Evolutionary conservation across 1,140 invertebrate species (phyloP), one percentile per base, ranked within the genome.

Genomic region (Drosophila sp.): DNA sequence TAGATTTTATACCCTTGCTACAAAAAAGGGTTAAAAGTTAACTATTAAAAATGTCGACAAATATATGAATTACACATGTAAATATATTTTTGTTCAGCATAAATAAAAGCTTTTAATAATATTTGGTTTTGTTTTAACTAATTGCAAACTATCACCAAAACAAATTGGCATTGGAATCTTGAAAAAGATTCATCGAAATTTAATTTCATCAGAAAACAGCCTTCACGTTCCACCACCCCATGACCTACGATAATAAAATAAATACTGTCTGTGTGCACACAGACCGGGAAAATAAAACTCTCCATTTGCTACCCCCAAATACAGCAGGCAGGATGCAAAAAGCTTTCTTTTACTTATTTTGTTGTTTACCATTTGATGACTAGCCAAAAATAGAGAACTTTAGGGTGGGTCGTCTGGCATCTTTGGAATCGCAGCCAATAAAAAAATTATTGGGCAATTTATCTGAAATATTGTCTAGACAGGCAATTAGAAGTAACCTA

Each of bases 361-460:
- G 17, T 17, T 47, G 23, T 50, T 50, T 50, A 50, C 23, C 44
- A 27, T 50, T 17, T 27, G 44, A 8, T 50, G 44, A 27, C 30
- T 29, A 6, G 3, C 25, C 6, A 11, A 32, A 30, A 32, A 61
- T 30, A 35, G 38, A 47, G 44, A 25, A 44, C 23, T 50, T 50
- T 50, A 50, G 44, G 44, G 44, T 50, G 40, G 25, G 55, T 10
- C 11, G 57, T 10, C 23, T 27, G 33, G 40, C 8, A 33, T 23
- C 58, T 3, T 58, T 40, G 11, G 44, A 61, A 57, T 56, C n/a
- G 72, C 56, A 77, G 64, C 75, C 72, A 85, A 85, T 41, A 68
- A 8, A 60, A 47, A 77, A 71, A 65, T 67, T 87, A 68, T 87
- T 87, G 83, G 84, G 83, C 76, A 89, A 79, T 70, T 61, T 66